phyloP scores from a whole-genome alignment of 2,797 vertebrate genomes.

The Phylloscopus collybita region DNA sequence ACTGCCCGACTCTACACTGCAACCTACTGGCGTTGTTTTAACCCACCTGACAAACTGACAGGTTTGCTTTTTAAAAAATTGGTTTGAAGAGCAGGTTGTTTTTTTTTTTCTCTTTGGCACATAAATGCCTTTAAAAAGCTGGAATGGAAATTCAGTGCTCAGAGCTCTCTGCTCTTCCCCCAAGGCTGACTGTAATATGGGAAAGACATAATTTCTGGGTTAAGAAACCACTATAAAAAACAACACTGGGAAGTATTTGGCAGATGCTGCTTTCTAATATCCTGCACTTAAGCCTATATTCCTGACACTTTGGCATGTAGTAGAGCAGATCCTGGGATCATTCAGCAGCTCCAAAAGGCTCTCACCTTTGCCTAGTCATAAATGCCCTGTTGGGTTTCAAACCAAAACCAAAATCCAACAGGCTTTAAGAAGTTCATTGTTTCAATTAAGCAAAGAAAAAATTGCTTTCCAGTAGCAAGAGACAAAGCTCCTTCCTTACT shows the following conservation, averaged over 20 bases:
- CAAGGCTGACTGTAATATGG: background rate
- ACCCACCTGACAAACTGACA: background rate
- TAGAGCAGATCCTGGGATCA: background rate
- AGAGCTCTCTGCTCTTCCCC: background rate
- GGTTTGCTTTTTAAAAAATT: background rate
- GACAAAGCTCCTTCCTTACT: background rate
- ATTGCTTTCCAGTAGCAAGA: background rate
- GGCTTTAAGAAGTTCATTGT: background rate
- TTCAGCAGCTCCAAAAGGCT: background rate
- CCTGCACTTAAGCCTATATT: background rate
- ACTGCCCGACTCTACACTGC: background rate
- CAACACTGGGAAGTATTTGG: background rate
- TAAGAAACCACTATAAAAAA: background rate
- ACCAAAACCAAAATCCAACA: background rate
- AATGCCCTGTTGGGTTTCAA: background rate
- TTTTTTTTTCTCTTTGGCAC: background rate
- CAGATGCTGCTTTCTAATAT: background rate
- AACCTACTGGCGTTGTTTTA: background rate
- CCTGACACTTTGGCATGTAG: background rate
- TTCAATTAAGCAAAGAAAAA: background rate
- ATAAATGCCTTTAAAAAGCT: background rate
- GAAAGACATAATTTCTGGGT: background rate
- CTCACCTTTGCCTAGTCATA: background rate
- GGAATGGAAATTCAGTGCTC: background rate
- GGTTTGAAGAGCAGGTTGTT: background rate